Base-by-base conservation (phyloP, 2,113 vertebrate genomes). In the Danionella cerebrum region DNA sequence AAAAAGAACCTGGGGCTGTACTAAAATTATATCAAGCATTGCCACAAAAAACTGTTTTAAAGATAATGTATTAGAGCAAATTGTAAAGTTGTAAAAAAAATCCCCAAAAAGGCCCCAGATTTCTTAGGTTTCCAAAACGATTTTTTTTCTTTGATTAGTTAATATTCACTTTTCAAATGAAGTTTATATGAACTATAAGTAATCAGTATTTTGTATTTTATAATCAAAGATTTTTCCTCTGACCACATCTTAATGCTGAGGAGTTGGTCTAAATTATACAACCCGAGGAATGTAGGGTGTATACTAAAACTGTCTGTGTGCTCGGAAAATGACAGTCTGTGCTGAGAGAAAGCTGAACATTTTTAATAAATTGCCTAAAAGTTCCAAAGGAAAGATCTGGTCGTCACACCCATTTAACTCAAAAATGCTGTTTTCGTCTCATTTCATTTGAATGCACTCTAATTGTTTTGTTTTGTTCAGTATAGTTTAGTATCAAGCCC, bases 231-330 rank as follows among this genome's bases (percentile, higher is more conserved):
- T 18, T 53, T 31, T 53, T 45, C 42, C 42, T 18, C 14, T 3
- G 9, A 42, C 16, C 18, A 19, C 18, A 21, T 11, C 16, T 11
- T 24, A n/a, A 31, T 52, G 25, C 11, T 52, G 51, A 53, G 16
- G 14, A 33, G 12, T 53, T 5, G 51, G 27, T 6, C 16, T 53
- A 29, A 29, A 53, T 53, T 12, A 5, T 16, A 70, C 13, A 60
- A 38, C 33, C 22, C 44, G n/a, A 54, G 64, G 39, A 73, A 35
- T 41, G 57, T 18, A 42, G 13, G 24, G 13, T 71, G 14, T 58
- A 29, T 21, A 14, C 14, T 21, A 47, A 33, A 47, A 33, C 5
- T 39, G 31, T 39, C 53, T 38, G 35, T 57, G 31, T 57, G 31
- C 12, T n/a, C n/a, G 4, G 33, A 14, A 38, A 39, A 35, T 14